A percentile compares a stretch with the other conserved stretches of the same genome.
phyloP scores from a whole-genome alignment of 2,113 vertebrate genomes.

The Anguilla japonica region DNA sequence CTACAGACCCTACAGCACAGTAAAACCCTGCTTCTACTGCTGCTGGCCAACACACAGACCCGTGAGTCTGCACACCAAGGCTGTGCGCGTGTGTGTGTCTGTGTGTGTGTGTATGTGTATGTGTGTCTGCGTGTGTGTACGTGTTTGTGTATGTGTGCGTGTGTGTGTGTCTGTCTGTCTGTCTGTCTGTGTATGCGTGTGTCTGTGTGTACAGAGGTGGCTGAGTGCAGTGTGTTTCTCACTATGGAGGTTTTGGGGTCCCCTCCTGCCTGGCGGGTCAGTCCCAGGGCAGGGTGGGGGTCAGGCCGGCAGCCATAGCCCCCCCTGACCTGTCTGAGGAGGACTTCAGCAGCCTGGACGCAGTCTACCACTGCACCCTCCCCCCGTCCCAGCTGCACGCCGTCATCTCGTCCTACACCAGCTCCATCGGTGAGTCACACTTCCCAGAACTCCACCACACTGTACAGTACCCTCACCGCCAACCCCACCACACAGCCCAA shows the following conservation, averaged over 20 bases:
- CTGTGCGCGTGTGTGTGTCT: neutral
- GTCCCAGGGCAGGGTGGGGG: slow-evolving; percentile 62
- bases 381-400: slow-evolving; percentile 66
- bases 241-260: slow-evolving; percentile 33
- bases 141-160: neutral
- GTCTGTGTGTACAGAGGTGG: neutral
- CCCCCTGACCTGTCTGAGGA: slow-evolving; percentile 76
- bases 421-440: slow-evolving; percentile 78
- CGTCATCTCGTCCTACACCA: slow-evolving; percentile 77
- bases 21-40: slow-evolving; percentile 75
- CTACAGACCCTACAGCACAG: slow-evolving; percentile 79
- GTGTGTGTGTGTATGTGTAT: too few relatives aligned
- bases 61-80: slow-evolving; percentile 64
- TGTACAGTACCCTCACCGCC: neutral
- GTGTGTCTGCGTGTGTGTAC: too few relatives aligned
- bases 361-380: slow-evolving; percentile 74
- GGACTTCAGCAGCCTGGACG: slow-evolving; percentile 65
- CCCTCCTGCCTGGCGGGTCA: slow-evolving; percentile 35
- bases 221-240: neutral
- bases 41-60: slow-evolving; percentile 79
- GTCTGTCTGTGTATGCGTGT: neutral
- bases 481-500: neutral
- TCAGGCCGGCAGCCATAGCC: slow-evolving; percentile 56
- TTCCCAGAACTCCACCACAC: neutral
- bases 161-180: too few relatives aligned